Conservation (phyloP, 2,888 invertebrate species). For the Caenorhabditis japonica region DNA sequence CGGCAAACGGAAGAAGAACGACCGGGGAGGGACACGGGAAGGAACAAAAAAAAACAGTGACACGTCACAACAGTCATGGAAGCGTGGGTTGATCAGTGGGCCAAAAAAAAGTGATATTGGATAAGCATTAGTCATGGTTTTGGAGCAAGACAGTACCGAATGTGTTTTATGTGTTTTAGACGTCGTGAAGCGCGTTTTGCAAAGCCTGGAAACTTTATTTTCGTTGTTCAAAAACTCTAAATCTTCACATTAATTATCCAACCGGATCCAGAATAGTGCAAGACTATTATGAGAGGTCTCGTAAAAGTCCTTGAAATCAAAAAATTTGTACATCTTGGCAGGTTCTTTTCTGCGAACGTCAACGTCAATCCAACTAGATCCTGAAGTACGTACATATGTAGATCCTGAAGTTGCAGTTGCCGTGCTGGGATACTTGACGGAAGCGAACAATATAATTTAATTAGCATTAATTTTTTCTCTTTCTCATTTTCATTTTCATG, state of each 20-base stretch:
- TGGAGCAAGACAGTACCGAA: not conserved
- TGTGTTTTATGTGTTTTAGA: no score
- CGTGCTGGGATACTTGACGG: constrained; percentile 15
- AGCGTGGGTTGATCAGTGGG: not conserved
- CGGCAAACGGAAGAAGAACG: constrained; percentile 24
- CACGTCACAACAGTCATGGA: no score
- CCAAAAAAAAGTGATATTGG: not conserved
- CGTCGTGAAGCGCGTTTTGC: no score
- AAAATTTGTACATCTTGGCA: constrained; percentile 13
- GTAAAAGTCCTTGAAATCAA: constrained; percentile 15
- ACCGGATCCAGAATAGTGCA: constrained; percentile 10
- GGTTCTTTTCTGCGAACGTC: constrained; percentile 9
- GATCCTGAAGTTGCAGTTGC: constrained; percentile 4
- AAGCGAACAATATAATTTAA: no score
- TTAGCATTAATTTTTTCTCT: no score
- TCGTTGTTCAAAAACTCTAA: no score
- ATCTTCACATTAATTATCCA: constrained; percentile 7
- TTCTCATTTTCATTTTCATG: no score
- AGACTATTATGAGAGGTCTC: constrained; percentile 14
- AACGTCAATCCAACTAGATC: constrained; percentile 17
- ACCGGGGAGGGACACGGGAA: not conserved
- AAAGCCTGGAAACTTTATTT: no score
- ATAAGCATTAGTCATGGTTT: not conserved
- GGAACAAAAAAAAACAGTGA: not conserved
- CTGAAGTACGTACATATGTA: no score